phyloP scores from a whole-genome alignment of 35 echinoderm and acorn worm species.

The Heliocidaris erythrogramma region DNA sequence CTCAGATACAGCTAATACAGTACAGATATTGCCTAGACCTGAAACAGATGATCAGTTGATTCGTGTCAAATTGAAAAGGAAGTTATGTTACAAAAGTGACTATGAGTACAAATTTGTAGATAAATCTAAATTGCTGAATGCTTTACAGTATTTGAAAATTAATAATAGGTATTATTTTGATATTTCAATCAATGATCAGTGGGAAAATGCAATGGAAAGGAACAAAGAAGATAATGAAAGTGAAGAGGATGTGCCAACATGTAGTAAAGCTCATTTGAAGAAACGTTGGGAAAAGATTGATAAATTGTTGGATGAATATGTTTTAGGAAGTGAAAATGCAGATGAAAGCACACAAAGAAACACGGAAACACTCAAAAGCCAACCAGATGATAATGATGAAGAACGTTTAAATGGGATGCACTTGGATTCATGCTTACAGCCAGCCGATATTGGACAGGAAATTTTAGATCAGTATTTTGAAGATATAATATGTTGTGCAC shows the following conservation, averaged over 20 bases:
- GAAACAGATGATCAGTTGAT: constrained; percentile 54
- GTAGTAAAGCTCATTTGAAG: too few species aligned
- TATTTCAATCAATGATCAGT: constrained; percentile 42
- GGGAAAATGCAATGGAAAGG: background rate
- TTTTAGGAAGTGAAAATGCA: background rate
- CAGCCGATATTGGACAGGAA: constrained; percentile 63
- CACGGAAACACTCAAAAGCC: background rate
- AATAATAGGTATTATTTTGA: constrained; percentile 54
- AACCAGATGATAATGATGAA: constrained; percentile 7
- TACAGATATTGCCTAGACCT: constrained; percentile 52
- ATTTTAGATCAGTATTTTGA: constrained; percentile 59
- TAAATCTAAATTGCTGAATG: constrained; percentile 43
- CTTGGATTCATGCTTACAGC: constrained; percentile 62
- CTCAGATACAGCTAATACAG: constrained; percentile 57
- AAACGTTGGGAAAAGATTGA: too few species aligned
- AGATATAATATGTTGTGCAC: constrained; percentile 69
- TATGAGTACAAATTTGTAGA: constrained; percentile 71
- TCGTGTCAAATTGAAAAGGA: constrained; percentile 62
- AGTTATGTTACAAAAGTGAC: background rate
- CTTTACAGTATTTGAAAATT: constrained; percentile 53
- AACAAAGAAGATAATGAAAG: too few species aligned
- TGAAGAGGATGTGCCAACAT: too few species aligned
- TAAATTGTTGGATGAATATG: too few species aligned
- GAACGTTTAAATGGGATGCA: constrained; percentile 39
- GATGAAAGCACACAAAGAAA: constrained; percentile 30